Percentiles rank a stretch among this genome's conserved stretches.
phyloP scores from a whole-genome alignment of 2,888 invertebrate genomes.

The Xestoiulus laeticollis region DNA sequence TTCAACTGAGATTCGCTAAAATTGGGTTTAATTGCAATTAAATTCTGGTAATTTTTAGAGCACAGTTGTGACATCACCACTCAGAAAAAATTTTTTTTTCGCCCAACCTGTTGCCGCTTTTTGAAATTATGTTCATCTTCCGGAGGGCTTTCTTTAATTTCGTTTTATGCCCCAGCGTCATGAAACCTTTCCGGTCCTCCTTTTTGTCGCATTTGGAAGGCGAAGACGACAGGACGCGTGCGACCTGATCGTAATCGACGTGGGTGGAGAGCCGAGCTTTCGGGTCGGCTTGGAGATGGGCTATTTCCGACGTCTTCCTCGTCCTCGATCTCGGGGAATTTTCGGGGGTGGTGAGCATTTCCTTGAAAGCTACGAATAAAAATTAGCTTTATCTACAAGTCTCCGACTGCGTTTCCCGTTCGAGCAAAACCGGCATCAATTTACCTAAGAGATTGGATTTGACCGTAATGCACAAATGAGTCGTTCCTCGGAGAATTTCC shows the following conservation, averaged over 20 bases:
- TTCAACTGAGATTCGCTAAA: conserved; percentile 59
- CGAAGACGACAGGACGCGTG: conserved; percentile 61
- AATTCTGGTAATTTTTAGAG: not conserved
- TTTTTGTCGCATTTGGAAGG: conserved; percentile 64
- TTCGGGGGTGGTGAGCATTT: conserved; percentile 79
- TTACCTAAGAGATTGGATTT: conserved; percentile 92
- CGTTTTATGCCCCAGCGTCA: conserved; percentile 87
- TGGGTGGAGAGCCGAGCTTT: conserved; percentile 78
- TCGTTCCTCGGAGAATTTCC: conserved; percentile 91
- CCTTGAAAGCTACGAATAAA: conserved; percentile 71
- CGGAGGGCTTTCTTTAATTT: conserved; percentile 87
- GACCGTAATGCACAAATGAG: conserved; percentile 94
- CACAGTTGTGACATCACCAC: not conserved
- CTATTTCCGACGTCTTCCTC: conserved; percentile 72
- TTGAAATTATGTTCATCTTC: conserved; percentile 75
- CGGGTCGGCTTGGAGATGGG: conserved; percentile 74
- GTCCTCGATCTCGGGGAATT: conserved; percentile 81
- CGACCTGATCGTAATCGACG: conserved; percentile 68
- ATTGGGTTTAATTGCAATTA: not conserved
- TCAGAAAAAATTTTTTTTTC: not conserved
- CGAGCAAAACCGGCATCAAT: not conserved
- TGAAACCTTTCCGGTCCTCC: conserved; percentile 71
- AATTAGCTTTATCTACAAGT: not conserved
- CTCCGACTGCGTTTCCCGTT: not conserved
- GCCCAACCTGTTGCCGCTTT: conserved; percentile 59